Base-by-base conservation (phyloP, 1,140 invertebrate species). In the Philotrypesis tridentata region DNA sequence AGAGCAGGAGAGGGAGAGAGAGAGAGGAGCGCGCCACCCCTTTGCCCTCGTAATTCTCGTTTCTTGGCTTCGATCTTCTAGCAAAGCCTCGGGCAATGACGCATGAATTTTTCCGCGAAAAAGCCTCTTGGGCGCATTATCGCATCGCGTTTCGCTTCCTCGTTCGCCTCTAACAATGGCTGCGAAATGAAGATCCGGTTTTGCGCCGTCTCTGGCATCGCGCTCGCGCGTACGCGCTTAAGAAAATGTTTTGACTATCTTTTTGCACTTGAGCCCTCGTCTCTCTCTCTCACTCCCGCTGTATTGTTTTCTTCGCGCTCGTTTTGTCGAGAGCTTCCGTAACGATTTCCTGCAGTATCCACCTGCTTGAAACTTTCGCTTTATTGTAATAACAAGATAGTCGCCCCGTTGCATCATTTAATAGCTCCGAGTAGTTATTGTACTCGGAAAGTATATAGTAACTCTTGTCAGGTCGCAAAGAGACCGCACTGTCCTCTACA, bases 131-230 rank as follows among this genome's bases (percentile, higher is more conserved):
- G 29, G n/a, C 29, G 21, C 75, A 74, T 63, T 67, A 67, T 67
- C 48, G 43, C 72, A 70, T 76, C 80, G 48, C 23, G 48, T 40
- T 61, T 80, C 37, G 37, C 60, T 67, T 75, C 37, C 21, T 73
- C 63, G 11, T 73, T 40, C 43, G n/a, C n/a, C 11, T 37, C 17
- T 65, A 80, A 75, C 71, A 80, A 75, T 75, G 61, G 37, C 60
- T 60, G 79, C 31, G 79, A 73, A 80, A 80, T n/a, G 71, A 80
- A 67, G 71, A 80, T 80, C 71, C 61, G 29, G 72, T 40, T 80
- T 37, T 21, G 48, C 21, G 31, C 21, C 67, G n/a, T 37, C 48
- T 55, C 29, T 37, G 23, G 27, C 29, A 33, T 55, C 48, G 5
- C 14, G 48, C 37, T 5, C 33, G 9, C 48, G 5, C 14, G 48